These are phyloP conservation scores for Cryptocheilus praepositus DNA, from an alignment of 2,888 invertebrate species.

Conservation along the genomic window DNA sequence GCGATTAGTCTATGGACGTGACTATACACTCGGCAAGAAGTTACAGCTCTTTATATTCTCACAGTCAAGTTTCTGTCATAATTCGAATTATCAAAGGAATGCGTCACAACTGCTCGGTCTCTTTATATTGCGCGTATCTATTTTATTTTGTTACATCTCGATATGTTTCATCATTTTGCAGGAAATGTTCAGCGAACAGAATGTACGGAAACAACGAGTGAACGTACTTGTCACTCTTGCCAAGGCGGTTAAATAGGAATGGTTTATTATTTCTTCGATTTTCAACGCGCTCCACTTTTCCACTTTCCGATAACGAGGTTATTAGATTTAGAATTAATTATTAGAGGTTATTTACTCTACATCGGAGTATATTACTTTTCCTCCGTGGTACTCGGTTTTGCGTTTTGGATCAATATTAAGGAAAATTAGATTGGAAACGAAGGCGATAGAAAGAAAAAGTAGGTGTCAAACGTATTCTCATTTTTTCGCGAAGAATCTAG, in stretches of 20 bases:
- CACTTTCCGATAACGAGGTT: too few species aligned
- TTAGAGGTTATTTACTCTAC: constrained; percentile 54
- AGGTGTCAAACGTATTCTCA: too few species aligned
- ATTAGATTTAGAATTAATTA: constrained; percentile 49
- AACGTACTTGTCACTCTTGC: too few species aligned
- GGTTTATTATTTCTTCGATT: too few species aligned
- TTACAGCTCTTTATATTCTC: constrained; percentile 26
- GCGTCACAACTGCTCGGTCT: constrained; percentile 32
- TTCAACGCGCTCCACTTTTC: too few species aligned
- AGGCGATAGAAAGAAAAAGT: not conserved
- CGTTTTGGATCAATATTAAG: constrained; percentile 46
- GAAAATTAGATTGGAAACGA: constrained; percentile 18
- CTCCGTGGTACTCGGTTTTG: constrained; percentile 46
- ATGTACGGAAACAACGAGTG: too few species aligned
- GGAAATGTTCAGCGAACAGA: too few species aligned
- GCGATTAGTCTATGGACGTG: constrained; percentile 27
- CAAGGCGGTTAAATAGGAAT: too few species aligned
- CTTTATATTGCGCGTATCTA: too few species aligned
- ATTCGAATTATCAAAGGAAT: constrained; percentile 35
- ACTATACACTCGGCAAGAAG: not conserved
- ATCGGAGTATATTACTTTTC: constrained; percentile 56
- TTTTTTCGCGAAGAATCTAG: too few species aligned
- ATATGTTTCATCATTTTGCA: too few species aligned
- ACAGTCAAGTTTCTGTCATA: constrained; percentile 38
- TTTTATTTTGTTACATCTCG: too few species aligned